These are phyloP conservation scores for Gymnoscopelus microlampas DNA, from an alignment of 2,797 vertebrate genomes.

Conservation along the genomic window DNA sequence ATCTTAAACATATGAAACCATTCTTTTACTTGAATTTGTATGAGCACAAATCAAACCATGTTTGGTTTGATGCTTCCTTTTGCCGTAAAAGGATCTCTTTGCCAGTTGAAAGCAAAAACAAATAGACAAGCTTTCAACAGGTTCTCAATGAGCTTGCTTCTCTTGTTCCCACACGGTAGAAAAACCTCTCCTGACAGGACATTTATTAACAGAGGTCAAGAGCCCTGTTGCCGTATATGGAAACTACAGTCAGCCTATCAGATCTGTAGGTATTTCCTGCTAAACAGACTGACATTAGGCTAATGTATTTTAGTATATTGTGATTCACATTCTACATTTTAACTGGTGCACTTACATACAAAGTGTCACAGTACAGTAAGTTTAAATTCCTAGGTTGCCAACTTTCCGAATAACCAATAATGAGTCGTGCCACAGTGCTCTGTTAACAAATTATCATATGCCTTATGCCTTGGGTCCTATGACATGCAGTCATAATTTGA, in stretches of 20 bases:
- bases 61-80: too few relatives aligned
- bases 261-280: conserved; percentile 83
- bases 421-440: too few relatives aligned
- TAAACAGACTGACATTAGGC: conserved; percentile 61
- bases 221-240: conserved; percentile 65
- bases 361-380: conserved; percentile 3
- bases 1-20: too few relatives aligned
- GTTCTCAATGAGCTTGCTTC: conserved; percentile 35
- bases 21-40: too few relatives aligned
- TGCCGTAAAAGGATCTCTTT: conserved; percentile 3
- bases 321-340: conserved; percentile 31
- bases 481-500: too few relatives aligned
- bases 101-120: conserved; percentile 30
- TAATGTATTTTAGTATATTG: conserved; percentile 26
- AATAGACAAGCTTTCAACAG: conserved; percentile 25
- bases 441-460: too few relatives aligned
- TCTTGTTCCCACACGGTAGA: conserved; percentile 59
- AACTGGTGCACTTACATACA: too few relatives aligned
- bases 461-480: too few relatives aligned
- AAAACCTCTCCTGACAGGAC: conserved; percentile 57
- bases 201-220: conserved; percentile 77
- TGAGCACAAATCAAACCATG: too few relatives aligned
- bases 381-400: background rate
- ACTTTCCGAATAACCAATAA: background rate
- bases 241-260: conserved; percentile 65